A percentile compares a stretch with the other conserved stretches of the same genome.
Conservation (phyloP, 2,113 vertebrate species). For the Pao palembangensis region DNA sequence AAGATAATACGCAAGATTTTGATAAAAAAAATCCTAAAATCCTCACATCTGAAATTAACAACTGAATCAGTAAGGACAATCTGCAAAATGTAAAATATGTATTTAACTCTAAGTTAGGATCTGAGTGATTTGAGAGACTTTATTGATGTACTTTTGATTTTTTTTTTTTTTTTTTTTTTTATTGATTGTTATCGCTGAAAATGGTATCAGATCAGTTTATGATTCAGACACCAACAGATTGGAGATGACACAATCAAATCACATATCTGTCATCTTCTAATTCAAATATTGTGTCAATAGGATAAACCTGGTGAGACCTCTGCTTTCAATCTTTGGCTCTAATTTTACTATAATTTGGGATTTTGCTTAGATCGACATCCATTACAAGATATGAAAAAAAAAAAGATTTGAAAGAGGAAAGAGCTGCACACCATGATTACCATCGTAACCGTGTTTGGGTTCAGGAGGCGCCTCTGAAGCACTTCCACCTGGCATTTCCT, state of each 20-base stretch:
- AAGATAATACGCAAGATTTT: constrained; percentile 31
- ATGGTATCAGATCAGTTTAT: neutral
- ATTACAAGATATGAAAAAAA: constrained; percentile 1
- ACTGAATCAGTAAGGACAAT: constrained; percentile 2
- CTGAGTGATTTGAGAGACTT: constrained; percentile 16
- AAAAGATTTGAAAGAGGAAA: constrained; percentile 19
- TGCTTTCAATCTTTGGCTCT: too few species aligned
- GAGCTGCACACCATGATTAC: constrained; percentile 40
- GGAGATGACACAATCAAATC: too few species aligned
- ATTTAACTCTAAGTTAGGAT: constrained; percentile 11
- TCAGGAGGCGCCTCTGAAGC: constrained; percentile 18
- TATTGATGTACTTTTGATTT: constrained; percentile 28
- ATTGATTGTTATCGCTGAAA: neutral
- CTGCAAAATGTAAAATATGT: constrained; percentile 31
- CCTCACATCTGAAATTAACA: constrained; percentile 55
- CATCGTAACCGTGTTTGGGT: constrained; percentile 13
- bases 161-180: neutral
- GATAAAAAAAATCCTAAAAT: constrained; percentile 52
- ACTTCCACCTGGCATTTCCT: constrained; percentile 49
- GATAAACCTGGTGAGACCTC: too few species aligned
- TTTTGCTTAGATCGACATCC: too few species aligned
- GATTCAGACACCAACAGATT: neutral
- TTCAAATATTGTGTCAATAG: too few species aligned
- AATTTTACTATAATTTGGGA: too few species aligned
- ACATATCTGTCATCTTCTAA: too few species aligned